Percentiles rank a stretch among this genome's conserved stretches.
Evolutionary conservation across 2,888 invertebrate genomes (phyloP).

Genomic region (Smittia aterrima): DNA sequence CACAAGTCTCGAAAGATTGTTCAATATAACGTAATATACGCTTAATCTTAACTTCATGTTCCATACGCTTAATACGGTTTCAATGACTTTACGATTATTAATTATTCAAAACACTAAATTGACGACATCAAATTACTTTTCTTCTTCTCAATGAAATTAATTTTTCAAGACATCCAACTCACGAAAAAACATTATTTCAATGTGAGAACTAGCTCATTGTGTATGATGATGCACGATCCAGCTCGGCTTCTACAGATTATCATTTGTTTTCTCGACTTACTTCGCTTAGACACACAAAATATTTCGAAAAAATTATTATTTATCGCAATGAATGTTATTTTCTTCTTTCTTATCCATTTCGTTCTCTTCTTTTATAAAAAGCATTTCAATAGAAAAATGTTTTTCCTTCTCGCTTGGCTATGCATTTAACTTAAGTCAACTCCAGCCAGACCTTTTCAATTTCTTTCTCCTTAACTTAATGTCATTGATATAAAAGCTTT

Average conservation of each 20-base stretch:
- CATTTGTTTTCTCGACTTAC: background rate
- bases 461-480: background rate
- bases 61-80: background rate
- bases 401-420: background rate
- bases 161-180: background rate
- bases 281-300: conserved; percentile 4
- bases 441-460: background rate
- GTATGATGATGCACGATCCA: conserved; percentile 6
- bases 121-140: background rate
- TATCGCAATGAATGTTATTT: background rate
- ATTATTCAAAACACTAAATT: background rate
- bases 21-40: background rate
- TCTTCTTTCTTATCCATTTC: background rate
- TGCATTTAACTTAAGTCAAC: background rate
- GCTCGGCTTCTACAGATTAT: background rate
- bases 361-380: background rate
- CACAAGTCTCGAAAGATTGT: too few relatives aligned
- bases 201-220: conserved; percentile 5
- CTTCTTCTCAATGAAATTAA: background rate
- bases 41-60: background rate
- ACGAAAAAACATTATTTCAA: background rate
- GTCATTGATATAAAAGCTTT: conserved; percentile 22
- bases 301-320: background rate
- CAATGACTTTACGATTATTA: conserved; percentile 2
- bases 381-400: conserved; percentile 1